phyloP scores from a whole-genome alignment of 2,113 vertebrate species.

The Leucopsar rothschildi region DNA sequence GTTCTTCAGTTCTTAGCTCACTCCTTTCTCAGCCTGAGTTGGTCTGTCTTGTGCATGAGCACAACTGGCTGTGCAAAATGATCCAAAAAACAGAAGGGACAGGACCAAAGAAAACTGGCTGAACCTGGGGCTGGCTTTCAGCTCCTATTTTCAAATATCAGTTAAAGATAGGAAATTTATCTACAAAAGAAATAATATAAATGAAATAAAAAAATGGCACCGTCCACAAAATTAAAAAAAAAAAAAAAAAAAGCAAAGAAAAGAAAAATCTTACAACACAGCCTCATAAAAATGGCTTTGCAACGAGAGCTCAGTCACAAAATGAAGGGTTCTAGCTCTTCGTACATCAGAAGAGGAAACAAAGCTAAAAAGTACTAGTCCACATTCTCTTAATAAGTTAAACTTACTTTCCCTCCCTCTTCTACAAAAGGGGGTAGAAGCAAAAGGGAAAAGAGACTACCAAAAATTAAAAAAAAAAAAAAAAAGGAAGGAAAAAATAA shows the following conservation, averaged over 20 bases:
- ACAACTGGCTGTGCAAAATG: constrained; percentile 39
- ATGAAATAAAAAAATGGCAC: constrained; percentile 80
- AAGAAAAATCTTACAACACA: constrained; percentile 53
- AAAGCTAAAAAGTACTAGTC: constrained; percentile 72
- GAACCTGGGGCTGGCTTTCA: constrained; percentile 58
- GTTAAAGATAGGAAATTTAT: constrained; percentile 72
- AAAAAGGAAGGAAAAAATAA: neutral
- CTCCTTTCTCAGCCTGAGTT: constrained; percentile 60
- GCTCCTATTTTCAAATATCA: constrained; percentile 69
- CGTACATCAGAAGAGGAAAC: constrained; percentile 68
- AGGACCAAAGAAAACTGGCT: constrained; percentile 64
- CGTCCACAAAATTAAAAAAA: constrained; percentile 75
- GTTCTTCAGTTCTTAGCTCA: constrained; percentile 55
- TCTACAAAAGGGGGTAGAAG: constrained; percentile 76
- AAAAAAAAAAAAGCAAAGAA: neutral
- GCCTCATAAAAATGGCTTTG: constrained; percentile 62
- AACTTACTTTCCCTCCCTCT: constrained; percentile 68
- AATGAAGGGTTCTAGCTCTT: constrained; percentile 62
- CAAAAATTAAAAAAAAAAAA: constrained; percentile 44
- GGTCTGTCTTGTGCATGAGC: constrained; percentile 31
- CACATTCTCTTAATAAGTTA: constrained; percentile 86
- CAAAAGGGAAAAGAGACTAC: constrained; percentile 58
- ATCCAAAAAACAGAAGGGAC: constrained; percentile 69
- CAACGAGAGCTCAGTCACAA: constrained; percentile 55
- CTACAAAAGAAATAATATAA: constrained; percentile 80